Evolutionary conservation across 1,140 invertebrate species (phyloP).

Genomic region (Nixonia krombeini): DNA sequence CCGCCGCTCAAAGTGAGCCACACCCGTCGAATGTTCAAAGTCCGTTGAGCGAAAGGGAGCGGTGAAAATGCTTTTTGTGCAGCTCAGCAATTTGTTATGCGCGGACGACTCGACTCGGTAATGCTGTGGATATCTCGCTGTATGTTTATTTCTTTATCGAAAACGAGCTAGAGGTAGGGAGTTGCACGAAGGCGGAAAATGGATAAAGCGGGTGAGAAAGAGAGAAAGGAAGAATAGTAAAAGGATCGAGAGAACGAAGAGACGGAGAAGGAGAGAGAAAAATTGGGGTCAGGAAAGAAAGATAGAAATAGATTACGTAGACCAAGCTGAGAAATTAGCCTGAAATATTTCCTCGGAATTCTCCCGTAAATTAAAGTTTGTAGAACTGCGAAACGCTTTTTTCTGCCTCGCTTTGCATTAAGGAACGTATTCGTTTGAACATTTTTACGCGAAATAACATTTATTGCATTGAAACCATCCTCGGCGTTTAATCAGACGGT

Average conservation of each 20-base stretch:
- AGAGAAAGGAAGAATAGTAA: too few relatives aligned
- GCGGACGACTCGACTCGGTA: conserved; percentile 29
- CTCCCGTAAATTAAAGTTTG: conserved; percentile 63
- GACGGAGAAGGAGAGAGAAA: conserved; percentile 12
- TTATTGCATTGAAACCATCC: conserved; percentile 51
- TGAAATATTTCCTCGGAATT: conserved; percentile 60
- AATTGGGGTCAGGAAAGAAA: conserved; percentile 5
- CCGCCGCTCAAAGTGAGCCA: conserved; percentile 20
- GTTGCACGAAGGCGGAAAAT: conserved; percentile 20
- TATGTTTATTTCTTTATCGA: conserved; percentile 45
- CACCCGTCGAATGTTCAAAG: conserved; percentile 29
- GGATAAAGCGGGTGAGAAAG: conserved; percentile 13
- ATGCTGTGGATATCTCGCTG: conserved; percentile 26
- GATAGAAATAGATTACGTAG: conserved; percentile 40
- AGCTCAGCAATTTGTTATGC: conserved; percentile 43
- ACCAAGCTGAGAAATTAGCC: conserved; percentile 58
- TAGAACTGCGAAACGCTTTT: conserved; percentile 36
- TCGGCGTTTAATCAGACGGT: conserved; percentile 45
- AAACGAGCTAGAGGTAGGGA: conserved; percentile 24
- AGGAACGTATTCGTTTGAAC: conserved; percentile 39
- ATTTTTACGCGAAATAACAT: conserved; percentile 40
- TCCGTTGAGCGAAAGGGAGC: conserved; percentile 9
- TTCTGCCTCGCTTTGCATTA: conserved; percentile 35
- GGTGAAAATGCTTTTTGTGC: conserved; percentile 35
- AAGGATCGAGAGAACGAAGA: conserved; percentile 24